These are phyloP conservation scores for Achroia grisella DNA, from an alignment of 1,140 invertebrate species.

Conservation along the genomic window DNA sequence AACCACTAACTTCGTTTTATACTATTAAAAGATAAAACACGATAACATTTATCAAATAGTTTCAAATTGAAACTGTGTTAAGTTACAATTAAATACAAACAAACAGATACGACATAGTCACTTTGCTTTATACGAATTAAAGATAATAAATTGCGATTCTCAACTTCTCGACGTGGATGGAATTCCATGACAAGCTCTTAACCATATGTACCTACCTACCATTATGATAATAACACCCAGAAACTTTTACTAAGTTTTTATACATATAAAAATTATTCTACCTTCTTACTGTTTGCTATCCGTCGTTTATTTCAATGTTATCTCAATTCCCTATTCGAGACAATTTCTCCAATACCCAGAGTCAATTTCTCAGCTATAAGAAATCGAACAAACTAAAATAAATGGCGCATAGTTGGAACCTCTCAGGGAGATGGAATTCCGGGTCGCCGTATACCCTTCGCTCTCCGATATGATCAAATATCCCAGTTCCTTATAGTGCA, in stretches of 20 bases:
- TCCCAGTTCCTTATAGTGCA: background rate
- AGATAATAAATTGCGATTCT: too few species aligned
- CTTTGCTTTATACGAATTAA: too few species aligned
- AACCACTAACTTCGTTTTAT: too few species aligned
- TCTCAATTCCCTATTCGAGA: background rate
- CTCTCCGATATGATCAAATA: slow-evolving; percentile 11
- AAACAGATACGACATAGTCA: too few species aligned
- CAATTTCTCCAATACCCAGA: background rate
- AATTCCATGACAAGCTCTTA: too few species aligned
- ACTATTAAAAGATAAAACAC: too few species aligned
- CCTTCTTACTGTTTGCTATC: slow-evolving; percentile 1
- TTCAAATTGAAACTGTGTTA: too few species aligned
- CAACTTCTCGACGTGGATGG: too few species aligned
- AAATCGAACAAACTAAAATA: slow-evolving; percentile 9
- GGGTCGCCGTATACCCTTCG: slow-evolving; percentile 10
- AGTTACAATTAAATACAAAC: too few species aligned
- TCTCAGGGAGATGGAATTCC: slow-evolving; percentile 20
- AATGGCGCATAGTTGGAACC: slow-evolving; percentile 35
- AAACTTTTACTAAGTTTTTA: background rate
- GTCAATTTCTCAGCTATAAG: slow-evolving; percentile 3
- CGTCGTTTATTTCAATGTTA: slow-evolving; percentile 3
- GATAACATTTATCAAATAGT: too few species aligned
- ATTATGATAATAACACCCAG: too few species aligned
- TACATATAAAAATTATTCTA: background rate
- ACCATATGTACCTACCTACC: too few species aligned